phyloP scores from a whole-genome alignment of 1,140 invertebrate species.

The Helicoverpa armigera region DNA sequence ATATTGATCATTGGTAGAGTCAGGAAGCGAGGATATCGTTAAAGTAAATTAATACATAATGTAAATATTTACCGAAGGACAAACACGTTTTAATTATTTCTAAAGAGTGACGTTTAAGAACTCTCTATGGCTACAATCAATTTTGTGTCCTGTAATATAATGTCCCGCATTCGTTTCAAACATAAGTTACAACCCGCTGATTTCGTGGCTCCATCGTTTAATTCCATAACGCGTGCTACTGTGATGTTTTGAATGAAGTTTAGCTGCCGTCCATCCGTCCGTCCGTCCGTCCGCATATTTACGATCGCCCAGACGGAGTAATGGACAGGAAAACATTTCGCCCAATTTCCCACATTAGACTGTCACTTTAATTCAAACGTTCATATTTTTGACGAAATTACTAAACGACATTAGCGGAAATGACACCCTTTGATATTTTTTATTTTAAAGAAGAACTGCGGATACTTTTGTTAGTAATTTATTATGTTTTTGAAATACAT shows the following conservation, averaged over 20 bases:
- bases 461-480: constrained; percentile 9
- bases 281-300: constrained; percentile 14
- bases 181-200: background rate
- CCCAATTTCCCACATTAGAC: constrained; percentile 42
- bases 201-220: background rate
- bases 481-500: no score
- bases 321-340: constrained; percentile 40
- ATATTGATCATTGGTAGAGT: no score
- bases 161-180: no score
- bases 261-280: background rate
- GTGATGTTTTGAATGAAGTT: constrained; percentile 39
- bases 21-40: no score
- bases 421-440: constrained; percentile 36
- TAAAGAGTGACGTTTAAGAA: no score
- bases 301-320: constrained; percentile 34
- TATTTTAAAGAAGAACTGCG: background rate
- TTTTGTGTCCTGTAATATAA: no score
- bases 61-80: no score
- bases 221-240: constrained; percentile 18
- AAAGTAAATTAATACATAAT: no score
- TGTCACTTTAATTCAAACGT: constrained; percentile 21
- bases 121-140: no score
- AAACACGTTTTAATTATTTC: no score
- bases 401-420: constrained; percentile 7
- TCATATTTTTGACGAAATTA: constrained; percentile 37